Conservation (phyloP, 1,140 invertebrate species). For the Calycopis cecrops region DNA sequence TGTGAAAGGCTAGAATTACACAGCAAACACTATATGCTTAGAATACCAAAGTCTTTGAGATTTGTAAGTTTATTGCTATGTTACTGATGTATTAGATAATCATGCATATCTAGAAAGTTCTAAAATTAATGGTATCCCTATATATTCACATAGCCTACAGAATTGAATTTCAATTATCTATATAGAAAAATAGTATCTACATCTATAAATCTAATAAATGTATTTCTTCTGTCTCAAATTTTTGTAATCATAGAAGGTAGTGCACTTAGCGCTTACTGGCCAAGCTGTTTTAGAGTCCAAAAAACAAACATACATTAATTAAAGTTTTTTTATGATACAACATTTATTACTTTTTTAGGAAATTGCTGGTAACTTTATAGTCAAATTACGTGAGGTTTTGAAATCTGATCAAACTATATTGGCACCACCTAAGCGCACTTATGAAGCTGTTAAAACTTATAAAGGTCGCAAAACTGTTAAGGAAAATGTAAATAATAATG, state of each 20-base stretch:
- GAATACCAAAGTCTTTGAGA: constrained; percentile 72
- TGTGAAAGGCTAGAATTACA: constrained; percentile 86
- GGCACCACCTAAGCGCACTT: constrained; percentile 30
- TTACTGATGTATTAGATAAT: too few species aligned
- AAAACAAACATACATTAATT: constrained; percentile 30
- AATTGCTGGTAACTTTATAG: constrained; percentile 32
- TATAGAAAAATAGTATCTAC: too few species aligned
- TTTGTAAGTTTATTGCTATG: constrained; percentile 41
- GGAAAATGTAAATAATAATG: constrained; percentile 36
- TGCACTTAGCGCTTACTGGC: constrained; percentile 86
- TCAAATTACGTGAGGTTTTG: constrained; percentile 24
- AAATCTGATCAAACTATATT: constrained; percentile 25
- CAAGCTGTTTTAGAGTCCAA: constrained; percentile 84
- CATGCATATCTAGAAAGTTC: too few species aligned
- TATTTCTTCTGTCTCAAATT: constrained; percentile 82
- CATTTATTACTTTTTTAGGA: constrained; percentile 25
- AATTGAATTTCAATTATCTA: too few species aligned
- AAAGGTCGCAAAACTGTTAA: too few species aligned
- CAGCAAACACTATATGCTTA: constrained; percentile 86
- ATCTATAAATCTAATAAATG: too few species aligned
- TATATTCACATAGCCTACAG: too few species aligned
- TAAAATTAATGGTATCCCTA: too few species aligned
- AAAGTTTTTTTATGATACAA: neutral
- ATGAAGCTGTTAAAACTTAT: constrained; percentile 60
- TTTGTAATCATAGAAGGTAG: constrained; percentile 85